Base-by-base conservation (phyloP, 2,113 vertebrate genomes). In the Nothobranchius furzeri region DNA sequence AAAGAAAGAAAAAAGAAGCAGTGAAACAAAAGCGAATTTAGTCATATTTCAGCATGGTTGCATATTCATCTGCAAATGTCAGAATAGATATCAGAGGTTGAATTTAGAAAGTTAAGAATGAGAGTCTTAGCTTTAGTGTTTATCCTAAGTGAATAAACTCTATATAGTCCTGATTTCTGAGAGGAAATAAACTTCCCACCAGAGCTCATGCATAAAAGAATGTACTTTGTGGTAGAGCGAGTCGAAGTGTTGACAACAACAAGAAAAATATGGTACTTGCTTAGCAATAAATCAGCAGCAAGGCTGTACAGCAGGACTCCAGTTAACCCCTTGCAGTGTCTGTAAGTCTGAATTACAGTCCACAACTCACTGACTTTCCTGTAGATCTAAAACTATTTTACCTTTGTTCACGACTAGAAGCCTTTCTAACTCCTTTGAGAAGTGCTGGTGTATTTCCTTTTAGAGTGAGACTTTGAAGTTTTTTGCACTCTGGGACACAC, bases 321-420 rank as follows among this genome's bases (percentile, higher is more conserved):
- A 49, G 30, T 50, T 51, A 52, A 66, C 57, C 51, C 24, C 24
- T 25, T 14, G 7, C 48, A 30, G 0, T 9, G 6, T 36, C 30
- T 30, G 36, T 35, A 57, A 79, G 70, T 66, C 35, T 9, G 2
- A 1, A 36, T 73, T 46, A 1, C 45, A 35, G 49, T 52, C 2
- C 24, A 25, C 9, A 7, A 13, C 15, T 48, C 56, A 54, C 36
- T 24, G 51, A 57, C 53, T 20, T 12, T 25, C 54, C 4, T 36
- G 30, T 30, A 30, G 30, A 30, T 30, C 30, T 30, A 20, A 20
- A 20, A 37, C 35, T 58, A 15, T 12, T 53, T 50, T 25, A 15
- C 17, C 45, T 42, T 40, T 12, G 12, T 20, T 48, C n/a, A 10
- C 30, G 17, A 64, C 56, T 40, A 68, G 48, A 0, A 52, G 7